Evolutionary conservation across 2,797 vertebrate species (phyloP), one percentile per base, ranked within the genome.

Genomic region (Pangasius larnaudii): DNA sequence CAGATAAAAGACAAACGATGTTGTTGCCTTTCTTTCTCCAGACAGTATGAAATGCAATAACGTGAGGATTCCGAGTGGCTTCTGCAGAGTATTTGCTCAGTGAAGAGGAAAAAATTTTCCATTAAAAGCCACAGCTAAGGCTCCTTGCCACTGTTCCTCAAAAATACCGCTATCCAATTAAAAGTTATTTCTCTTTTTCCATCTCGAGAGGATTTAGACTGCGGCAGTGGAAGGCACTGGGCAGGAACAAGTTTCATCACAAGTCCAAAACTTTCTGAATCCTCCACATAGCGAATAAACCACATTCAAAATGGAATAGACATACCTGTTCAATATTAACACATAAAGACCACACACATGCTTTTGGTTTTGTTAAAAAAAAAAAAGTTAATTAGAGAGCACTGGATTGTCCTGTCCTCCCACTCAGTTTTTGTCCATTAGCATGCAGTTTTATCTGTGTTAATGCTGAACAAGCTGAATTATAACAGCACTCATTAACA

Each of bases 381-480:
- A 18, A 24, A 27, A 58, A 22, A 56, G 90, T 90, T 94, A 95
- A 96, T 96, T 96, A 96, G 93, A 88, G 89, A 95, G 95, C 93
- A 94, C 95, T 93, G 94, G 90, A 71, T 86, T 88, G 89, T 81
- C 86, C 87, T 88, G 88, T 77, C 87, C 87, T 86, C 51, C 42
- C 42, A 87, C 72, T 72, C 85, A 84, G 72, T 36, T 65, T 80
- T 87, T 84, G 49, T 36, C 85, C 81, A 90, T 90, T 90, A 89
- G 81, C 75, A 72, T 83, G 49, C 88, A 86, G 89, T 87, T 91
- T 67, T 95, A 95, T 95, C 94, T 95, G 92, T 92, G 93, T 93
- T 95, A 94, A 94, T 93, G 95, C 96, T 96, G 95, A 96, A 93
- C 89, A 92, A 91, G 95, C 94, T 94, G 91, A 79, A 95, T 89